Conservation (phyloP, 2,797 vertebrate genomes). For the Pseudochaenichthys georgianus region DNA sequence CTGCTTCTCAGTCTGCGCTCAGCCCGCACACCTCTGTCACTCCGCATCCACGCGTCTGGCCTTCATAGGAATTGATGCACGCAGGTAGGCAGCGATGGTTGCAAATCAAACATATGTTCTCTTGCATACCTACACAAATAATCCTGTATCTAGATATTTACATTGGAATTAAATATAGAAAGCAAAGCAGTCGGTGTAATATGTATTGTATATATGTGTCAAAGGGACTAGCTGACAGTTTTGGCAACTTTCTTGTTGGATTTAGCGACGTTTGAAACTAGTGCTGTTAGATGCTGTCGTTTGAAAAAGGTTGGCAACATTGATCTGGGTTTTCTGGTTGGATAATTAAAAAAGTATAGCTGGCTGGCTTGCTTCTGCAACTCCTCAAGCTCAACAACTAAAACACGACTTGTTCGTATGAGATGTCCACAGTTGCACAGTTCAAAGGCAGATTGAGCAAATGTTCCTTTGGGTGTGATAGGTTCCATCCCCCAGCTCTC, state of each 20-base stretch:
- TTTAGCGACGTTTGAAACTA: no score
- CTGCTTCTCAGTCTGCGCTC: slow-evolving; percentile 51
- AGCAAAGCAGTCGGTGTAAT: slow-evolving; percentile 3
- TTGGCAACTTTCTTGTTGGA: no score
- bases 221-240: neutral
- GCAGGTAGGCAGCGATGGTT: slow-evolving; percentile 27
- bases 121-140: neutral
- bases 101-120: slow-evolving; percentile 19
- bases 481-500: neutral
- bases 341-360: no score
- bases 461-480: neutral
- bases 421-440: neutral
- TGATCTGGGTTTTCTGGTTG: no score
- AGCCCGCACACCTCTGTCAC: slow-evolving; percentile 60
- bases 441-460: neutral
- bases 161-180: neutral
- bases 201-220: neutral
- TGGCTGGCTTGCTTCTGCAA: no score
- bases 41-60: slow-evolving; percentile 41
- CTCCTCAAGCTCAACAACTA: neutral
- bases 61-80: slow-evolving; percentile 43
- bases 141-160: no score
- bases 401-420: neutral
- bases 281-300: no score
- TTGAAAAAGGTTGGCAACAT: no score